Percentiles rank a stretch among this genome's conserved stretches.
These are phyloP conservation scores for Linhomoeus sp. DNA, from an alignment of 2,888 invertebrate species.

Conservation along the genomic window DNA sequence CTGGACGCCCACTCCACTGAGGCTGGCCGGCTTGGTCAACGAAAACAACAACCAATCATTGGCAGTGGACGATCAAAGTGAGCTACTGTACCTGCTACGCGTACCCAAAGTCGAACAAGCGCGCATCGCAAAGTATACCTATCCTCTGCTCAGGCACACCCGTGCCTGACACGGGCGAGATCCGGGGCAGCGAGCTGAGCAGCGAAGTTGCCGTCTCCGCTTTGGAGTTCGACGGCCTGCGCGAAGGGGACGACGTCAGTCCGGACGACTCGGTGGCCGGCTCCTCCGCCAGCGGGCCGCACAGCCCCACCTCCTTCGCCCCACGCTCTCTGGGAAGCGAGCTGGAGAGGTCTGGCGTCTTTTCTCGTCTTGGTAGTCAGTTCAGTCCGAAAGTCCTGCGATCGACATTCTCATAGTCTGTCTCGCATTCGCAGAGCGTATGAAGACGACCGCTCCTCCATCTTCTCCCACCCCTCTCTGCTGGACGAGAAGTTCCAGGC, in stretches of 20 bases:
- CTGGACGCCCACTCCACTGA: slow-evolving; percentile 32
- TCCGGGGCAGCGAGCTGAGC: neutral
- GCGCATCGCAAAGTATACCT: slow-evolving; percentile 1
- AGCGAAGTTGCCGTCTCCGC: slow-evolving; percentile 11
- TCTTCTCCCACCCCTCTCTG: slow-evolving; percentile 24
- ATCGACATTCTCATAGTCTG: too few species aligned
- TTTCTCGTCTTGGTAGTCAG: too few species aligned
- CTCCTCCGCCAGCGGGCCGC: too few species aligned
- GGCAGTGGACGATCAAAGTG: neutral
- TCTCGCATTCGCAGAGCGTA: neutral
- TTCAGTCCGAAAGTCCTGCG: too few species aligned
- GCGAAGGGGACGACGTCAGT: neutral
- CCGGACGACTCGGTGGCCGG: neutral
- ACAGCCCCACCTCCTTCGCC: too few species aligned
- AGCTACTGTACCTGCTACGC: neutral
- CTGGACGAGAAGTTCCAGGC: slow-evolving; percentile 10
- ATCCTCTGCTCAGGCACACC: neutral
- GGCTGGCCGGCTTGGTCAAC: slow-evolving; percentile 26
- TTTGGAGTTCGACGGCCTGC: slow-evolving; percentile 8
- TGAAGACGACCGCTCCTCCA: slow-evolving; percentile 18
- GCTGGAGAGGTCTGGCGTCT: too few species aligned
- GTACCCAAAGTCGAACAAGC: neutral
- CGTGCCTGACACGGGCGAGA: slow-evolving; percentile 1
- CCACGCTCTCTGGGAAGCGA: too few species aligned
- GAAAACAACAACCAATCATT: slow-evolving; percentile 1